Base-by-base conservation (phyloP, 2,113 vertebrate species). In the Prolemur simus region DNA sequence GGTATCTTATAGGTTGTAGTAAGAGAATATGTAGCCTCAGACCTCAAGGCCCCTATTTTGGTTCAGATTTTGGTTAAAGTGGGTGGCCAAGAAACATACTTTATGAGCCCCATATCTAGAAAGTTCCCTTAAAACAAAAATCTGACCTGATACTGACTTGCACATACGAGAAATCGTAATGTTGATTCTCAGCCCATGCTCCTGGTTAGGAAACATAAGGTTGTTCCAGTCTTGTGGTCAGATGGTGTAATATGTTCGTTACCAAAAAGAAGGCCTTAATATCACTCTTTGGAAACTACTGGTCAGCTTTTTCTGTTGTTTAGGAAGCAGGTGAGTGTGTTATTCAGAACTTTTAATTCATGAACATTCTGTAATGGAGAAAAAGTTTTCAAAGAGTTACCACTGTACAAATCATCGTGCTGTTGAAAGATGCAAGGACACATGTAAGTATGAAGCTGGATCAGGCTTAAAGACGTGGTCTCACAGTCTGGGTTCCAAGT, bases 291-390 rank as follows among this genome's bases (percentile, higher is more conserved):
- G 92, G 80, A 96, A 97, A 91, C 68, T 81, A 5, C 32, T 54
- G 23, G 66, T 97, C 80, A 2, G 0, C 78, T 97, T 82, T 85
- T 83, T 54, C 76, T 93, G 83, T 95, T 91, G 88, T 87, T 97
- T 32, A 15, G 80, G 6, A 17, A 81, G 69, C 78, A 87, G 47
- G 47, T 96, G 82, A 97, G 32, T 82, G 60, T 81, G 60, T 93
- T 73, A 58, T 80, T 97, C 37, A 89, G 82, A 69, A 68, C 39
- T 94, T 96, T 93, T 95, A 84, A 63, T 97, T 94, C 85, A 23
- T 78, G 92, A 87, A 27, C 86, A 84, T 91, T 95, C 89, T 96
- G 94, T 97, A 95, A 96, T 97, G 93, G 96, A 94, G 87, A 8
- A 94, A 91, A 91, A 15, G 2, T 78, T 86, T 95, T 85, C 66